These are phyloP conservation scores for Hofmannophila pseudospretella DNA, from an alignment of 2,888 invertebrate genomes.

Conservation along the genomic window DNA sequence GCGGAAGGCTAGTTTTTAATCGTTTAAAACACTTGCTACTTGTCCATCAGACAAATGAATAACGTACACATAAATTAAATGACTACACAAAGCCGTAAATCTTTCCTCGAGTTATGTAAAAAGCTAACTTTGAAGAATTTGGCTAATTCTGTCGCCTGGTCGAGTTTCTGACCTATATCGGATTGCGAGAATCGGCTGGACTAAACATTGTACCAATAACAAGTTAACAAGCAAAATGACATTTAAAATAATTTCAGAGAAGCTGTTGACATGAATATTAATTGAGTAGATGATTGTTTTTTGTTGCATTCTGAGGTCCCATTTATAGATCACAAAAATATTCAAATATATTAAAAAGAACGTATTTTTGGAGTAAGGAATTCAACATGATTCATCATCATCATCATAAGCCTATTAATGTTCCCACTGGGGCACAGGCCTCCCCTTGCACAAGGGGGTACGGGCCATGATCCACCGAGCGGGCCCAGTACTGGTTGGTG, in stretches of 20 bases:
- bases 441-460: too few species aligned
- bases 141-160: conserved; percentile 20
- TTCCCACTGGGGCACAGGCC: too few species aligned
- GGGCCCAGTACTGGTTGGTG: too few species aligned
- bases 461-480: too few species aligned
- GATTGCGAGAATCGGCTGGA: conserved; percentile 2
- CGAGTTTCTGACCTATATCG: conserved; percentile 21
- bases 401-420: too few species aligned
- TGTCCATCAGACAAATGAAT: conserved; percentile 10
- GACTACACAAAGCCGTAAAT: conserved; percentile 12
- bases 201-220: conserved; percentile 1
- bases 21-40: conserved; percentile 14
- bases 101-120: conserved; percentile 10
- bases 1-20: background rate
- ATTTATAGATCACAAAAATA: too few species aligned
- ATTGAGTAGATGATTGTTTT: too few species aligned
- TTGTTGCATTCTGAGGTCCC: too few species aligned
- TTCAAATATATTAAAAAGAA: too few species aligned
- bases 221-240: conserved; percentile 1
- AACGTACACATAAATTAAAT: conserved; percentile 13
- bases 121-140: conserved; percentile 15
- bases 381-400: too few species aligned
- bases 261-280: background rate
- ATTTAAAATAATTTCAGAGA: background rate
- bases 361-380: too few species aligned